Percentiles rank a stretch among this genome's conserved stretches.
Conservation (phyloP, 2,797 vertebrate genomes). For the Xenops minutus region DNA sequence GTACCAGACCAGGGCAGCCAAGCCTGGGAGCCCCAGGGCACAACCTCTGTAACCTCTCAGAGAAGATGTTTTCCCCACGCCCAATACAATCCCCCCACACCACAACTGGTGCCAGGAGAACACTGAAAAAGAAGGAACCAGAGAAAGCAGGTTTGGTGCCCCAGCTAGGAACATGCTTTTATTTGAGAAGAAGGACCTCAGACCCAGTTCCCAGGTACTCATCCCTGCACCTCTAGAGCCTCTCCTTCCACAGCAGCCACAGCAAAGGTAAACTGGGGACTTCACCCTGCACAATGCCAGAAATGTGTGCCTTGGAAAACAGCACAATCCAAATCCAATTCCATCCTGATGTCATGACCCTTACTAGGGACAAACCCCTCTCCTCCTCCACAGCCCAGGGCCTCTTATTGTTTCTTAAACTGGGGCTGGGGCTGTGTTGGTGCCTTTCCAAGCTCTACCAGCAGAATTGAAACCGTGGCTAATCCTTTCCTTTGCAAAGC, state of each 20-base stretch:
- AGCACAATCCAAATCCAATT: background rate
- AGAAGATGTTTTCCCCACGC: accelerated
- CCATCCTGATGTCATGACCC: background rate
- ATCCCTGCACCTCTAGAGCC: background rate
- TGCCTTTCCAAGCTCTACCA: background rate
- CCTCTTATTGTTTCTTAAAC: background rate
- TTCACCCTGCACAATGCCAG: background rate
- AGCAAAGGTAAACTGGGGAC: background rate
- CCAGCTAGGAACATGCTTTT: background rate
- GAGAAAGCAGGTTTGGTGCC: background rate
- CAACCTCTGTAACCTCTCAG: background rate
- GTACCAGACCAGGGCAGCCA: background rate
- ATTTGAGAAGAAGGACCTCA: background rate
- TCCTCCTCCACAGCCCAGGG: background rate
- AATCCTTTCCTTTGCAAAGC: background rate
- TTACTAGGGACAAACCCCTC: background rate
- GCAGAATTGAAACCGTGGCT: background rate
- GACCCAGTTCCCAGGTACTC: background rate
- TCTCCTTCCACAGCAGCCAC: background rate
- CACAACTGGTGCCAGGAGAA: background rate
- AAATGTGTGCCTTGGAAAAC: background rate
- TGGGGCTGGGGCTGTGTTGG: background rate
- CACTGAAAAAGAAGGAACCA: background rate
- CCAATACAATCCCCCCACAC: accelerated
- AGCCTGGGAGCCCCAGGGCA: background rate